Evolutionary conservation across 1,140 invertebrate genomes (phyloP), one percentile per base, ranked within the genome.

Genomic region (Phortica variegata): DNA sequence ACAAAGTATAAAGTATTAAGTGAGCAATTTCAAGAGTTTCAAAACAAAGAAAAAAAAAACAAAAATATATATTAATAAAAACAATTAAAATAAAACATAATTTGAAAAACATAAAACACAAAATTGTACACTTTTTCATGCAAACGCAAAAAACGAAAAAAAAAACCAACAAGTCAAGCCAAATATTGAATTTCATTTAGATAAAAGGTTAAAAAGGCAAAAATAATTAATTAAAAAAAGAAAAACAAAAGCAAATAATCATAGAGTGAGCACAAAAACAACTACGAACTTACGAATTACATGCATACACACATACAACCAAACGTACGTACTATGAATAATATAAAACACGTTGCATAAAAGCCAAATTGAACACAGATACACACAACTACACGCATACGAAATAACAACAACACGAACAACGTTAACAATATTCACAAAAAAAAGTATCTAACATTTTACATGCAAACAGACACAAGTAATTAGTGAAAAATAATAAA

Each of bases 1-100:
- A 17, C 41, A 60, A 56, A 19, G 5, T 50, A 33, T 50, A 50
- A 49, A 49, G 43, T 68, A 68, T 54, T 54, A 63, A 58, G 63
- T 56, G 63, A 68, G 63, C 63, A 68, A 68, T 63, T 68, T 69
- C 60, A 68, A 63, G 63, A 63, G 63, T 68, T 68, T 68, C 63
- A 68, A 63, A 50, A 34, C 9, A 34, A 9, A 34, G 50, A 58
- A 59, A 60, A 47, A 43, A 41, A 54, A 56, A 41, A 49, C 45
- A 56, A 47, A 52, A 52, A 50, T 26, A 55, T 56, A 46, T 50
- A 47, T 49, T 50, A 52, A 51, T 56, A 54, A 46, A 19, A 54
- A 47, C n/a, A 42, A 52, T 23, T 43, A 49, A 38, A 37, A 37
- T 37, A n/a, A 37, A n/a, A 37, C 13, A 3, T 23, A 49, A 43